Evolutionary conservation across 1,140 invertebrate genomes (phyloP).

Genomic region (Camponotus vicinus): DNA sequence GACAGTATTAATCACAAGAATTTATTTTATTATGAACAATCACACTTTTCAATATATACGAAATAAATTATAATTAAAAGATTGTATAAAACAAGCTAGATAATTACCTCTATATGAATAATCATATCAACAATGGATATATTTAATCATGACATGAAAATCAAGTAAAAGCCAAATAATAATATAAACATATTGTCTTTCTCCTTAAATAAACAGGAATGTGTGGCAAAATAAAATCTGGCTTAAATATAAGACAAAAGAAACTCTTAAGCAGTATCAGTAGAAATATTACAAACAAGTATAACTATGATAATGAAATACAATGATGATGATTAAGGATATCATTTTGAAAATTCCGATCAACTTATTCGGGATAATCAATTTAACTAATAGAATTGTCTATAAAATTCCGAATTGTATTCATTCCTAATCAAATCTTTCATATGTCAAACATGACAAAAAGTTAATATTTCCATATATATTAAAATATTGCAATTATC

Average conservation of each 20-base stretch:
- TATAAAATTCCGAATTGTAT: too few relatives aligned
- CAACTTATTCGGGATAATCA: too few relatives aligned
- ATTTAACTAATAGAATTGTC: too few relatives aligned
- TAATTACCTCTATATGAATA: slow-evolving; percentile 30
- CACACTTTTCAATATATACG: slow-evolving; percentile 57
- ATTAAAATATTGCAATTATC: too few relatives aligned
- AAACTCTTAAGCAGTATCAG: slow-evolving; percentile 59
- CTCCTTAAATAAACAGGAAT: slow-evolving; percentile 79
- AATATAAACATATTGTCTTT: slow-evolving; percentile 62
- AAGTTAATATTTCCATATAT: too few relatives aligned
- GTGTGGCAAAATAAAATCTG: slow-evolving; percentile 63
- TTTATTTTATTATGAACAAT: slow-evolving; percentile 61
- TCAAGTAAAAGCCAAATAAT: slow-evolving; percentile 36
- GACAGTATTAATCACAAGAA: slow-evolving; percentile 37
- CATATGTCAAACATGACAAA: too few relatives aligned
- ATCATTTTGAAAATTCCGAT: too few relatives aligned
- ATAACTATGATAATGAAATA: slow-evolving; percentile 5
- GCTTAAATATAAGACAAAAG: slow-evolving; percentile 50
- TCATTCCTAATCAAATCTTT: too few relatives aligned
- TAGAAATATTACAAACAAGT: slow-evolving; percentile 47
- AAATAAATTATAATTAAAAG: slow-evolving; percentile 61
- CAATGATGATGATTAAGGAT: slow-evolving; percentile 43
- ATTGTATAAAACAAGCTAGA: not conserved
- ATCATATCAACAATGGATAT: slow-evolving; percentile 49
- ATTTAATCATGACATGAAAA: slow-evolving; percentile 39